Percentiles rank a stretch among this genome's conserved stretches.
Evolutionary conservation across 2,888 invertebrate species (phyloP).

Genomic region (Coremacera marginata): DNA sequence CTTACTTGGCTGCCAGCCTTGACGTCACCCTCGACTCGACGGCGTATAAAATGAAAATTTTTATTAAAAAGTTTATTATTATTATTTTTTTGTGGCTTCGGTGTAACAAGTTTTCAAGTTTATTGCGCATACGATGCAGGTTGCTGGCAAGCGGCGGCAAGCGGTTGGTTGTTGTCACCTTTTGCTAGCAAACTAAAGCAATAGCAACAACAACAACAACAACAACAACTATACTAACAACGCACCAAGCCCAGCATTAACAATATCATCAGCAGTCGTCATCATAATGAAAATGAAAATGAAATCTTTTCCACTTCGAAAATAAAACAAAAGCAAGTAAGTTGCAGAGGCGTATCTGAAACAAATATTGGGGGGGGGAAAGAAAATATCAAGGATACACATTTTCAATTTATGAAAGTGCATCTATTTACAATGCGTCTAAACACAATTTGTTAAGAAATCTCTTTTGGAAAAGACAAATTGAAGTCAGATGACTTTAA

Average conservation of each 20-base stretch:
- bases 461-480: too few species aligned
- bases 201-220: not conserved
- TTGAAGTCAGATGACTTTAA: too few species aligned
- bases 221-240: conserved; percentile 1
- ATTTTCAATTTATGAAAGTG: too few species aligned
- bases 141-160: not conserved
- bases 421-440: too few species aligned
- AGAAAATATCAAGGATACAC: too few species aligned
- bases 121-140: conserved; percentile 21
- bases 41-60: conserved; percentile 12
- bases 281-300: conserved; percentile 18
- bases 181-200: not conserved
- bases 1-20: not conserved
- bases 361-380: too few species aligned
- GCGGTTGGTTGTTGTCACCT: not conserved
- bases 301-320: conserved; percentile 15
- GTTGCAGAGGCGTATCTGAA: not conserved
- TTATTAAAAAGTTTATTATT: conserved; percentile 32
- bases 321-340: conserved; percentile 17
- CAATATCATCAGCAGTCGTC: conserved; percentile 18
- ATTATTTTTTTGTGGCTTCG: conserved; percentile 33
- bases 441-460: too few species aligned
- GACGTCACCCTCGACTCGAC: not conserved
- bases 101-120: conserved; percentile 33
- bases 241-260: not conserved